Evolutionary conservation across 2,113 vertebrate species (phyloP), one percentile per base, ranked within the genome.

Genomic region (Calidris pugnax): DNA sequence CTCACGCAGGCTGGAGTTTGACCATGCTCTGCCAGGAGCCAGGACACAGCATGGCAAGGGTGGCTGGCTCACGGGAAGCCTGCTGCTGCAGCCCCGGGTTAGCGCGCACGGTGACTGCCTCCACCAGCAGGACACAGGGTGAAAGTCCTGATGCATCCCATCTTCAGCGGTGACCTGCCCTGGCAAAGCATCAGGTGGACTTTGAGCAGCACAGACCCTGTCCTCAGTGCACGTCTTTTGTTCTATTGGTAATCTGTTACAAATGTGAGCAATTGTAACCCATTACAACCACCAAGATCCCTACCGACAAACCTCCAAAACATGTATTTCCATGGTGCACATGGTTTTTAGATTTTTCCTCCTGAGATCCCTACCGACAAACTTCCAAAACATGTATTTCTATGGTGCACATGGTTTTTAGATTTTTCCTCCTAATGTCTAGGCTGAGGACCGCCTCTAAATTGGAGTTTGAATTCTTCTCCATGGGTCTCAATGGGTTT

Each of bases 41-140:
- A 6, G 59, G 30, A 3, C 45, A 9, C 37, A 32, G 64, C 1
- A 1, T 22, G 57, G 67, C n/a, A 12, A 3, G 5, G 1, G 2
- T 1, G 5, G 35, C 0, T 1, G 0, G 3, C 32, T 59, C 3
- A 32, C 50, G 7, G 57, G 45, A 6, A 26, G 9, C 28, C 32
- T 23, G 41, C 32, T 62, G 39, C n/a, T 17, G 10, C 21, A 60
- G 17, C 30, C 41, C 1, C 3, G 10, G 43, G 12, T 20, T 0
- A 24, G 21, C 0, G 0, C 4, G 4, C 28, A 0, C 0, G 11
- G 48, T 0, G 1, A 22, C 41, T 39, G 0, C 7, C 32, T 45
- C 71, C 56, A 50, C 53, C 45, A 13, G 0, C 0, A 0, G 57
- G 55, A 33, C 37, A 10, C 12, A 2, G n/a, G n/a, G 24, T 10